phyloP scores from a whole-genome alignment of 2,797 vertebrate genomes.

The Melopsittacus undulatus region DNA sequence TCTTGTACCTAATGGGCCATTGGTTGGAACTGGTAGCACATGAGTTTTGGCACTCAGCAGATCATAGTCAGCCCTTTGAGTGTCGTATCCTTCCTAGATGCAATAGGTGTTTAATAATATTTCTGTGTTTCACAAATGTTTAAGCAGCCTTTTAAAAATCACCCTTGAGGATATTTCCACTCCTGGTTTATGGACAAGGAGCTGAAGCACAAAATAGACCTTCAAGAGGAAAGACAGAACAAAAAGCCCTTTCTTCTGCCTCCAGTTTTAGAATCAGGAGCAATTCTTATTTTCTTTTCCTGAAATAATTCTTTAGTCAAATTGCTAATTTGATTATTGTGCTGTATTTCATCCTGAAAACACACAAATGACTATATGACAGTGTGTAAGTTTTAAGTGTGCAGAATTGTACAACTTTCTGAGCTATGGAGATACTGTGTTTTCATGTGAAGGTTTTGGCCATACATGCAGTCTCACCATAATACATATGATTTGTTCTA shows the following conservation, averaged over 20 bases:
- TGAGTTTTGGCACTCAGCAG: not conserved
- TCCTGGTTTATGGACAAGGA: not conserved
- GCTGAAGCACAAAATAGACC: not conserved
- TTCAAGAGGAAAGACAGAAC: not conserved
- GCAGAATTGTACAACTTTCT: not conserved
- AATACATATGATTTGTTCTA: slow-evolving; percentile 49
- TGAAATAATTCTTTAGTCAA: not conserved
- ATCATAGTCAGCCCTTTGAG: not conserved
- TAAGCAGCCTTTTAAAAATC: not conserved
- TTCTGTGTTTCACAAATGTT: not conserved
- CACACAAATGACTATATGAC: not conserved
- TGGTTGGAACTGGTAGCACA: not conserved
- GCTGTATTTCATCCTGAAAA: not conserved
- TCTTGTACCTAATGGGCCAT: not conserved
- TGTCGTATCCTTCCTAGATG: not conserved
- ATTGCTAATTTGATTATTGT: not conserved
- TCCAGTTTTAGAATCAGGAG: not conserved
- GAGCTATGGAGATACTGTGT: not conserved
- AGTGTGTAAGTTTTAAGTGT: not conserved
- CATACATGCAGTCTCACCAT: not conserved
- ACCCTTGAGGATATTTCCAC: not conserved
- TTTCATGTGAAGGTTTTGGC: not conserved
- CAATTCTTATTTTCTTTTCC: not conserved
- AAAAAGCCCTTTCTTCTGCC: not conserved
- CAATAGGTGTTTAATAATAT: not conserved